These are phyloP conservation scores for Norana najaformis DNA, from an alignment of 2,888 invertebrate species.

Conservation along the genomic window DNA sequence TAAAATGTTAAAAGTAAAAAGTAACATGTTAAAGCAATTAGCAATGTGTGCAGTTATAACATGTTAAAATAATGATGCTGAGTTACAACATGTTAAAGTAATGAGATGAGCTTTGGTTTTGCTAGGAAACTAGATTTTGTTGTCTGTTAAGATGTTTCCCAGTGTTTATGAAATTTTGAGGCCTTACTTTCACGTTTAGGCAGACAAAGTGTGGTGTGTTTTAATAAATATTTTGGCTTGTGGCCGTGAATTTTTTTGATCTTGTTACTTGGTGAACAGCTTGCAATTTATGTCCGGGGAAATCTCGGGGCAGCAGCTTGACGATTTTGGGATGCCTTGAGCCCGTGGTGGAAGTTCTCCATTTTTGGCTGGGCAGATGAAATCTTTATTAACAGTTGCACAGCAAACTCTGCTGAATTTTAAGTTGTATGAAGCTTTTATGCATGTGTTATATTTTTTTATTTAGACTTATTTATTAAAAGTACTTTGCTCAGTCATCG, in stretches of 20 bases:
- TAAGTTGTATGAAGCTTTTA: no score
- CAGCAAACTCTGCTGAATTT: no score
- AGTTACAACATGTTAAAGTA: not conserved
- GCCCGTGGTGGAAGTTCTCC: no score
- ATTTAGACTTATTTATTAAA: no score
- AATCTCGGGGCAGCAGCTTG: not conserved
- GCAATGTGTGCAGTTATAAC: not conserved
- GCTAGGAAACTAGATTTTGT: not conserved
- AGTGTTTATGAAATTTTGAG: not conserved
- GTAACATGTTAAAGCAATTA: not conserved
- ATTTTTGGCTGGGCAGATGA: no score
- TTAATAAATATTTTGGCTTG: not conserved
- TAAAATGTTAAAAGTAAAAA: no score
- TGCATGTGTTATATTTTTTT: no score
- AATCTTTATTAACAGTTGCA: no score
- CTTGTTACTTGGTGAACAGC: not conserved
- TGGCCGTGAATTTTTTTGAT: not conserved
- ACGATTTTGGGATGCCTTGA: no score
- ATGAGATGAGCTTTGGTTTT: not conserved
- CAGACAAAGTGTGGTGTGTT: not conserved
- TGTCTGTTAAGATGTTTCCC: not conserved
- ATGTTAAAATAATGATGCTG: not conserved
- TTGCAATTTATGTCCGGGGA: not conserved
- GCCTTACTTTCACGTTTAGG: not conserved
- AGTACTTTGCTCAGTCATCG: not conserved